Conservation (phyloP, 2,113 vertebrate genomes). For the Acrocephalus arundinaceus region DNA sequence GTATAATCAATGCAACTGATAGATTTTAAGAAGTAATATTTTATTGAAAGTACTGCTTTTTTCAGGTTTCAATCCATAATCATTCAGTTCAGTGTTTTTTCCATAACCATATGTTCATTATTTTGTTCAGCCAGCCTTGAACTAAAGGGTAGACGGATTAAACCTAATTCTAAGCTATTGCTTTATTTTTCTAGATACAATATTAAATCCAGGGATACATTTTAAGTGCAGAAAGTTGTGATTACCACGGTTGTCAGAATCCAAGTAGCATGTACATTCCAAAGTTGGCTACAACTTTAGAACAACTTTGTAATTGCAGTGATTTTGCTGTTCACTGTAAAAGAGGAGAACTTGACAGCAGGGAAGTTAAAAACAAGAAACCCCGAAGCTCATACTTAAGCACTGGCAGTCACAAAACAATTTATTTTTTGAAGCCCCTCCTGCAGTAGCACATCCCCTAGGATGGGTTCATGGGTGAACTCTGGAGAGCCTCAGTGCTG, state of each 20-base stretch:
- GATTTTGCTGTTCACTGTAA: neutral
- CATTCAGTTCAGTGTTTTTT: neutral
- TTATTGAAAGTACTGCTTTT: neutral
- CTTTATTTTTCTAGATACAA: neutral
- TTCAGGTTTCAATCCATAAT: neutral
- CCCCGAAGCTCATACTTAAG: neutral
- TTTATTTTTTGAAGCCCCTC: neutral
- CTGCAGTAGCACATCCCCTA: neutral
- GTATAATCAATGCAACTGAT: neutral
- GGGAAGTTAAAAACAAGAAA: neutral
- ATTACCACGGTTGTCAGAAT: neutral
- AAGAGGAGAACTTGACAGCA: neutral
- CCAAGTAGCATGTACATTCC: accelerated
- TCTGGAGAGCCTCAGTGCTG: neutral
- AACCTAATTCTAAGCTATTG: neutral
- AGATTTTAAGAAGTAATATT: neutral
- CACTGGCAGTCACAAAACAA: neutral
- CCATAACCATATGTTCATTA: neutral
- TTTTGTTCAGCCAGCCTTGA: constrained; percentile 4
- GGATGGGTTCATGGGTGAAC: neutral
- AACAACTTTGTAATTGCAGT: neutral
- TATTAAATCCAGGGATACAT: neutral
- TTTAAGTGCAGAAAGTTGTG: neutral
- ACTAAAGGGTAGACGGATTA: neutral
- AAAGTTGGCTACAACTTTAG: neutral